These are phyloP conservation scores for Vulpes vulpes DNA, from an alignment of 2,113 vertebrate species.

Conservation along the genomic window DNA sequence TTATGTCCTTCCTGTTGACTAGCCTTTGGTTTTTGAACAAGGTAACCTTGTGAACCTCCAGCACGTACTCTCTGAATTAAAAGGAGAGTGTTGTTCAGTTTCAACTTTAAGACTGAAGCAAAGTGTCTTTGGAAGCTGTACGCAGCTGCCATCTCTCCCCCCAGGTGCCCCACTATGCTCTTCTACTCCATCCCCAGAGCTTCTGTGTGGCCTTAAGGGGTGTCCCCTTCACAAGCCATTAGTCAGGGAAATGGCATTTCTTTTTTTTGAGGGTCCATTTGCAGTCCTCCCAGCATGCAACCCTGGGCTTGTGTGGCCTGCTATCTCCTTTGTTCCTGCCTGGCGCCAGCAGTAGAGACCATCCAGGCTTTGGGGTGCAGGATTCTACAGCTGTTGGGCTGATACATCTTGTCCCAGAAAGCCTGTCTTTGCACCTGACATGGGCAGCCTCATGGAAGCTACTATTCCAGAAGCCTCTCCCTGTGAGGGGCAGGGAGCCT, in stretches of 20 bases:
- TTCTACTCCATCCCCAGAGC: not conserved
- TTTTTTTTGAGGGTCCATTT: not conserved
- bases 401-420: not conserved
- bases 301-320: not conserved
- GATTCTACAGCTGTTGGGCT: not conserved
- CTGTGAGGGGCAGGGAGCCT: not conserved
- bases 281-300: not conserved
- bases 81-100: not conserved
- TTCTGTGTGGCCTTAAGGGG: not conserved
- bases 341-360: not conserved
- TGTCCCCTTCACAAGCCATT: not conserved
- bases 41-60: not conserved
- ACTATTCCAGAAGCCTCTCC: not conserved
- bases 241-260: not conserved
- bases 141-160: not conserved
- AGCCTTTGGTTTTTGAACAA: slow-evolving; percentile 22
- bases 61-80: not conserved
- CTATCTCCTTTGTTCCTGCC: not conserved
- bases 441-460: not conserved
- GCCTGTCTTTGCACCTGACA: not conserved
- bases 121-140: not conserved
- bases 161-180: not conserved
- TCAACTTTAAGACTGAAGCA: slow-evolving; percentile 25
- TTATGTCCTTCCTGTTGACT: not conserved
- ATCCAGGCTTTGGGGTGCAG: not conserved